Percentiles rank a stretch among this genome's conserved stretches.
phyloP scores from a whole-genome alignment of 2,888 invertebrate species.

The Anodontia alba region DNA sequence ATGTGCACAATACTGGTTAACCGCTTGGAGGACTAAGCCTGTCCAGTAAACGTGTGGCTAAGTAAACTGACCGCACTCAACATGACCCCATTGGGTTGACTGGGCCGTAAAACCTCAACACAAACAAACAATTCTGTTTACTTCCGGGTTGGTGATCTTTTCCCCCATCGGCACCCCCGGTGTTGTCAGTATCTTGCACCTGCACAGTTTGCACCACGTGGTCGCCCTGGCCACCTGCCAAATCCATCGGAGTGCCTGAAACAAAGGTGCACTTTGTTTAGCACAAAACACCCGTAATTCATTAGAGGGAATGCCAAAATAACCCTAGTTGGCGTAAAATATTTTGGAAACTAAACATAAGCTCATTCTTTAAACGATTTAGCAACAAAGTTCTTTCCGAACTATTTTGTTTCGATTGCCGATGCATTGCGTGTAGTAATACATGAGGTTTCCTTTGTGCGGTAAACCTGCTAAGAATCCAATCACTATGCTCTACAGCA shows the following conservation, averaged over 20 bases:
- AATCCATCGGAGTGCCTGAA: slow-evolving; percentile 2
- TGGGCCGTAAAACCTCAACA: too few species aligned
- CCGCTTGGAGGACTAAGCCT: too few species aligned
- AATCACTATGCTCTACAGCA: not conserved
- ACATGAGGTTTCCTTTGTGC: not conserved
- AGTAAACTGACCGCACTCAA: too few species aligned
- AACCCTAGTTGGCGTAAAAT: not conserved
- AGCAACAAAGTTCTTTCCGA: not conserved
- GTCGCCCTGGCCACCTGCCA: slow-evolving; percentile 8
- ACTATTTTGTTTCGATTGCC: slow-evolving; percentile 1
- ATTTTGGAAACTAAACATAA: not conserved
- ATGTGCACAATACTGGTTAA: too few species aligned
- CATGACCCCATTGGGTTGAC: too few species aligned
- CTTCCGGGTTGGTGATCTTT: not conserved
- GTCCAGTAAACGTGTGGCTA: too few species aligned
- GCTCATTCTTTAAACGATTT: not conserved
- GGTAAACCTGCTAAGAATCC: slow-evolving; percentile 9
- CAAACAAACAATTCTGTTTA: too few species aligned
- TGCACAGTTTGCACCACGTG: not conserved
- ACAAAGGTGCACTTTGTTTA: not conserved
- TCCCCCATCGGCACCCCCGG: not conserved
- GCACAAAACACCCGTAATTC: not conserved
- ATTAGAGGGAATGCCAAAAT: not conserved
- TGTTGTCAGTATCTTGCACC: not conserved
- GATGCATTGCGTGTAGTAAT: not conserved